phyloP scores from a whole-genome alignment of 2,113 vertebrate genomes.

The Halcyon senegalensis region DNA sequence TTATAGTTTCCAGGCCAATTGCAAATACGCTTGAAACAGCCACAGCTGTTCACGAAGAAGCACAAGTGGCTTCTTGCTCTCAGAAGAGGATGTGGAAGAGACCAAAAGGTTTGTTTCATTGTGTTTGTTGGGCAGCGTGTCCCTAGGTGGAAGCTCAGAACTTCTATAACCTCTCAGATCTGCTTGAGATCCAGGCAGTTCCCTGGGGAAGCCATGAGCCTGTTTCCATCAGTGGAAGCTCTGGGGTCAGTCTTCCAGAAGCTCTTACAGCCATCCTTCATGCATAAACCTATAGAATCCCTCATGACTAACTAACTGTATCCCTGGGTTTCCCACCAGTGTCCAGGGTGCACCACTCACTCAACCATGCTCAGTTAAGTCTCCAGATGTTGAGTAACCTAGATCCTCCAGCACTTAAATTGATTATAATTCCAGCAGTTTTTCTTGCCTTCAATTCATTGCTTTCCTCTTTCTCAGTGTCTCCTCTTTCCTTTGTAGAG shows the following conservation, averaged over 20 bases:
- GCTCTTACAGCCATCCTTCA: rapidly evolving
- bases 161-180: background rate
- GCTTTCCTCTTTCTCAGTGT: background rate
- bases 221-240: background rate
- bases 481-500: background rate
- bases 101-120: background rate
- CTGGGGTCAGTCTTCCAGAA: background rate
- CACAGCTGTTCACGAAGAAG: background rate
- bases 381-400: background rate
- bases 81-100: background rate
- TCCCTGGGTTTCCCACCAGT: background rate
- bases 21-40: background rate
- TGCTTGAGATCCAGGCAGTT: background rate
- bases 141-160: background rate
- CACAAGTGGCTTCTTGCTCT: background rate
- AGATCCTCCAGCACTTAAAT: background rate
- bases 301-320: background rate
- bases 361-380: background rate
- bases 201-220: rapidly evolving
- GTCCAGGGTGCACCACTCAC: background rate
- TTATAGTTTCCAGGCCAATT: background rate
- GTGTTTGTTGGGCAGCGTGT: background rate
- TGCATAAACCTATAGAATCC: background rate
- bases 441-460: background rate
- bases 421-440: background rate